phyloP scores from a whole-genome alignment of 2,797 vertebrate species.

The Acrocephalus scirpaceus region DNA sequence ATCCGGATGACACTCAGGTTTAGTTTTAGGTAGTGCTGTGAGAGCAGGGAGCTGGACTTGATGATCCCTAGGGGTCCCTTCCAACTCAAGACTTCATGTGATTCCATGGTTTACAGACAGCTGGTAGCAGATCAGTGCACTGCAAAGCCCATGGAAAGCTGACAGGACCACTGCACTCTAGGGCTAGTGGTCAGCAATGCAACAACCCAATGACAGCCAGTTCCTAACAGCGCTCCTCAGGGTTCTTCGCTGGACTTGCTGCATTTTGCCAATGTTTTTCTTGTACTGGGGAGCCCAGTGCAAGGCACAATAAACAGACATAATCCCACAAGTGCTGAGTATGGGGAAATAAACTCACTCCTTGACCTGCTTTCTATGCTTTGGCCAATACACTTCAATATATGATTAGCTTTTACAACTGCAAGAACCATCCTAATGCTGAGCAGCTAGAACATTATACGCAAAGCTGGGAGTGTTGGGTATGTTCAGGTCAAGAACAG shows the following conservation, averaged over 20 bases:
- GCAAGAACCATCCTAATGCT: not conserved
- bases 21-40: not conserved
- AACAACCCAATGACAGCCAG: not conserved
- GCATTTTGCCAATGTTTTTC: not conserved
- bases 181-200: not conserved
- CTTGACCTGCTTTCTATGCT: not conserved
- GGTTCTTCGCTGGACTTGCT: not conserved
- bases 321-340: not conserved
- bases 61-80: not conserved
- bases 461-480: not conserved
- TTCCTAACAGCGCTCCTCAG: not conserved
- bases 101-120: not conserved
- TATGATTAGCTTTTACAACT: not conserved
- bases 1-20: not conserved
- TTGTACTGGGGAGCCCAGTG: not conserved
- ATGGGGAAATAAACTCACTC: not conserved
- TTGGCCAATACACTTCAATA: not conserved
- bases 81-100: not conserved
- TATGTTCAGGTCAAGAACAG: not conserved
- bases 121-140: not conserved
- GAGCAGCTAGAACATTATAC: not conserved
- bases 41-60: not conserved
- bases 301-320: not conserved
- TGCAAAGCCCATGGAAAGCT: not conserved
- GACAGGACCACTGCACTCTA: not conserved